Percentiles rank a stretch among this genome's conserved stretches.
Evolutionary conservation across 2,888 invertebrate species (phyloP).

Genomic region (Hemaris fuciformis): DNA sequence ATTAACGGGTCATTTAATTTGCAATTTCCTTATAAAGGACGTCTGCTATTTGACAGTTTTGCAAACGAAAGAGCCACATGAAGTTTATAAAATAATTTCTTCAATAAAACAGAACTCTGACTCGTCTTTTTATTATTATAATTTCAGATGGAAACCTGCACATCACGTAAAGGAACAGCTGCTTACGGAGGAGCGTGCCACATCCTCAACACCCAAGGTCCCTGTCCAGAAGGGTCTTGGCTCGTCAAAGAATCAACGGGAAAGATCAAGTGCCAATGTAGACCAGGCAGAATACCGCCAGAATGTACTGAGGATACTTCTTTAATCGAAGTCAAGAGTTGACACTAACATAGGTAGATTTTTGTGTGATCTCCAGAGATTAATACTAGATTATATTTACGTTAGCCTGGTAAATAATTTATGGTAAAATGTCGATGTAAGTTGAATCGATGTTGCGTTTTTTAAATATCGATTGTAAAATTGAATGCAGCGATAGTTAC

Average conservation of each 20-base stretch:
- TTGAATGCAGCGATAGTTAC: not conserved
- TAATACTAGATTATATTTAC: too few relatives aligned
- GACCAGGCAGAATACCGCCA: conserved; percentile 69
- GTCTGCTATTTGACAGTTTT: too few relatives aligned
- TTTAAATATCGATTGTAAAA: not conserved
- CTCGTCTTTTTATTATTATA: too few relatives aligned
- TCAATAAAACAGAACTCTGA: too few relatives aligned
- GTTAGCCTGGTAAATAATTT: too few relatives aligned
- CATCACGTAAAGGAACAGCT: conserved; percentile 83
- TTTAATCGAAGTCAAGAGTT: conserved; percentile 28
- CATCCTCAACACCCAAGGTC: conserved; percentile 88
- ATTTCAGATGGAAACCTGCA: conserved; percentile 76
- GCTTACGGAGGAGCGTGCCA: conserved; percentile 86
- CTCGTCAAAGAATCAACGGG: conserved; percentile 53
- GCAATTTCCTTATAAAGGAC: too few relatives aligned
- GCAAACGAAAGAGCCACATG: too few relatives aligned
- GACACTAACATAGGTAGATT: conserved; percentile 22
- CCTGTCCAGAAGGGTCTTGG: conserved; percentile 86
- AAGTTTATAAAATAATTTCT: too few relatives aligned
- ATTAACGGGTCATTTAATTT: too few relatives aligned
- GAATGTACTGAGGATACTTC: conserved; percentile 38
- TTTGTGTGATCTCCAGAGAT: conserved; percentile 12
- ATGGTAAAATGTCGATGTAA: too few relatives aligned
- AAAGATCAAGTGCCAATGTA: conserved; percentile 85
- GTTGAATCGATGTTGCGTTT: not conserved